Evolutionary conservation across 1,140 invertebrate species (phyloP).

Genomic region (Bombus superbus): DNA sequence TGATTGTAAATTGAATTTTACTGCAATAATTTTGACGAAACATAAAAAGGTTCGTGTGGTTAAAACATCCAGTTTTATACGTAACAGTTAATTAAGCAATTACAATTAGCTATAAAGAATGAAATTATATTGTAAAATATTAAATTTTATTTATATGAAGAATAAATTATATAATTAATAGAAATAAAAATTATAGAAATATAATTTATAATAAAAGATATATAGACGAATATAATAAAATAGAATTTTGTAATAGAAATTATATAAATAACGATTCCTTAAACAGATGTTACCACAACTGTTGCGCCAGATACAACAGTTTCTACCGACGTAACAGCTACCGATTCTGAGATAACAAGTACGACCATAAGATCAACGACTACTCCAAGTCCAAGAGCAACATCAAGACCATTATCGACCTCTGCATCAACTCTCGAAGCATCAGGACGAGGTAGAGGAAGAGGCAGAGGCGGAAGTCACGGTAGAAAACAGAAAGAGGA

Average conservation of each 20-base stretch:
- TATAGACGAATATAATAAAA: no score
- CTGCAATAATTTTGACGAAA: not conserved
- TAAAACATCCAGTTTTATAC: no score
- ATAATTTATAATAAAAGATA: no score
- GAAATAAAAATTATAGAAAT: no score
- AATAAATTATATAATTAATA: no score
- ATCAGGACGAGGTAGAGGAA: conserved; percentile 27
- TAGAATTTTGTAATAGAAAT: no score
- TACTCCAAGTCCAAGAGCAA: conserved; percentile 3
- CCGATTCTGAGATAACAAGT: not conserved
- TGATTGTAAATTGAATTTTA: not conserved
- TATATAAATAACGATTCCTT: not conserved
- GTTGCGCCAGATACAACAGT: conserved; percentile 25
- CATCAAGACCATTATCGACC: conserved; percentile 15
- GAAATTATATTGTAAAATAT: no score
- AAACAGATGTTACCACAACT: conserved; percentile 22
- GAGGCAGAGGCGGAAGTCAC: conserved; percentile 40
- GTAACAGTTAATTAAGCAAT: not conserved
- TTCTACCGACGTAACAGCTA: not conserved
- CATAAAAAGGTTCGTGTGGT: not conserved
- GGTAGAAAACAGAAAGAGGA: conserved; percentile 71
- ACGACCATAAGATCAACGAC: not conserved
- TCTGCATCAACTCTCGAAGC: conserved; percentile 10
- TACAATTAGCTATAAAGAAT: not conserved
- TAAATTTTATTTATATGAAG: no score